phyloP scores from a whole-genome alignment of 2,113 vertebrate genomes.

The Tamias sibiricus region DNA sequence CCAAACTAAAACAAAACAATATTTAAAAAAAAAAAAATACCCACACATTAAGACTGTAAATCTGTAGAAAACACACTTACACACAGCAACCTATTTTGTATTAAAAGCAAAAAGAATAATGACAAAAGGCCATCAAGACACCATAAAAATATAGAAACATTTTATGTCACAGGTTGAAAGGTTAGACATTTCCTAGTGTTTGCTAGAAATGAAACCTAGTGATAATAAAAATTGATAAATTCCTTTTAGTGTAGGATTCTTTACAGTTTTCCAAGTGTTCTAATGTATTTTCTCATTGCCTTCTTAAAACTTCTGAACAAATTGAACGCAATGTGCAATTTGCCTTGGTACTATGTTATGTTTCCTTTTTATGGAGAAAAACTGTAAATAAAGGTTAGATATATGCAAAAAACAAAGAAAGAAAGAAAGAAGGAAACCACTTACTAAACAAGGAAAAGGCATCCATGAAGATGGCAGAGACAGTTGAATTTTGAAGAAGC shows the following conservation, averaged over 20 bases:
- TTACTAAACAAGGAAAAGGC: constrained; percentile 31
- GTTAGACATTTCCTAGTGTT: background rate
- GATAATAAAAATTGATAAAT: background rate
- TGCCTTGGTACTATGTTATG: background rate
- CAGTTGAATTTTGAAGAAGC: background rate
- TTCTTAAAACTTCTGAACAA: constrained; percentile 32
- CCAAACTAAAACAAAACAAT: background rate
- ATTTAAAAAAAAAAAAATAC: background rate
- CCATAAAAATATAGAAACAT: background rate
- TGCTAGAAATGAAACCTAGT: background rate
- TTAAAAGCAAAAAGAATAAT: background rate
- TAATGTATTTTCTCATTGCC: background rate
- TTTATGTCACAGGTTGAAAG: background rate
- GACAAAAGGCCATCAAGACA: background rate
- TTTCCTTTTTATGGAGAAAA: constrained; percentile 12
- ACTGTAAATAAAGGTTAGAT: constrained; percentile 18
- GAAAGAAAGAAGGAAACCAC: constrained; percentile 26
- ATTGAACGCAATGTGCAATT: background rate
- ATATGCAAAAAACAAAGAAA: background rate
- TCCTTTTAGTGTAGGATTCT: background rate
- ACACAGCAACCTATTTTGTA: background rate
- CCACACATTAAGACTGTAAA: background rate
- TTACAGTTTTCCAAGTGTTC: background rate
- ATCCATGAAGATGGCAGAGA: background rate
- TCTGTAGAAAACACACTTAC: background rate